phyloP scores from a whole-genome alignment of 2,888 invertebrate genomes.

The Mylabris sibirica region DNA sequence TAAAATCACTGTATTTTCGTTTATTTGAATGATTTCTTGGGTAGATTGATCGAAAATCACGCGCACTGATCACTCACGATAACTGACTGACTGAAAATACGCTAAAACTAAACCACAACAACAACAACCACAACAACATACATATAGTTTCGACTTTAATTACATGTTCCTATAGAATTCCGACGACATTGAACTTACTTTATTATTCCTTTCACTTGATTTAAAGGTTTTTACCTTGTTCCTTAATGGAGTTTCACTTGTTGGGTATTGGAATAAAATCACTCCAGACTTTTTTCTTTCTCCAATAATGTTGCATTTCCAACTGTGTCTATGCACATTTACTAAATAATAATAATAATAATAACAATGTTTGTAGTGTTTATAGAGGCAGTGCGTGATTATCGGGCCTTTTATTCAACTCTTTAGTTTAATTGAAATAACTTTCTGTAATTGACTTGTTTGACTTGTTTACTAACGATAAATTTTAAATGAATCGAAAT shows the following conservation, averaged over 20 bases:
- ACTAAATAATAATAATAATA: neutral
- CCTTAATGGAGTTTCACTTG: constrained; percentile 23
- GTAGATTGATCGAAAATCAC: neutral
- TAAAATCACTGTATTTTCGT: neutral
- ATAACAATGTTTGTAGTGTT: neutral
- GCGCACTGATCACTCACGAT: neutral
- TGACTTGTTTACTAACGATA: constrained; percentile 3
- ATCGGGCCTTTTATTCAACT: neutral
- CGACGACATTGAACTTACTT: constrained; percentile 31
- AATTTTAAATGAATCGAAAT: neutral
- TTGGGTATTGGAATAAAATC: neutral
- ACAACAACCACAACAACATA: neutral
- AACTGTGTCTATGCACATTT: neutral
- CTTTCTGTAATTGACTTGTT: constrained; percentile 7
- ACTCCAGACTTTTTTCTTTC: neutral
- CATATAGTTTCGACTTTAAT: constrained; percentile 20
- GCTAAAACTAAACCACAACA: neutral
- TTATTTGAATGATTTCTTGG: neutral
- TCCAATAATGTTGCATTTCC: neutral
- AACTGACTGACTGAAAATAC: neutral
- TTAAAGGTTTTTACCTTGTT: constrained; percentile 30
- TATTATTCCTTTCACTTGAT: constrained; percentile 33
- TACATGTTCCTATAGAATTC: constrained; percentile 31
- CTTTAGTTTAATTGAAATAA: constrained; percentile 1
- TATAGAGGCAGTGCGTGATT: neutral